phyloP scores from a whole-genome alignment of 2,113 vertebrate species.

The Cavia aperea region DNA sequence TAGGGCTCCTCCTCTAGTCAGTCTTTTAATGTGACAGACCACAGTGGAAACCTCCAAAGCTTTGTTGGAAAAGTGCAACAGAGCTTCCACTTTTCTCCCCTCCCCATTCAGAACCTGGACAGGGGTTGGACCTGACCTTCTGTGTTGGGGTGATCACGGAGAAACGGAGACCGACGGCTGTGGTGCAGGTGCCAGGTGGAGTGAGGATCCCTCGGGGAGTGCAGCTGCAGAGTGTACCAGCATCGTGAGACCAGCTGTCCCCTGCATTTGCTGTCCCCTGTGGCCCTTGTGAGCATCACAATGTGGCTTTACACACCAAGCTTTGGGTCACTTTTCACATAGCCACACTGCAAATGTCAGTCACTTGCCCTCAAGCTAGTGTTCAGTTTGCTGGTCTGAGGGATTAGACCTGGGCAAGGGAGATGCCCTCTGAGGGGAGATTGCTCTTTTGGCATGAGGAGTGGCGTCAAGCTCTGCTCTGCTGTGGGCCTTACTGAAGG shows the following conservation, averaged over 20 bases:
- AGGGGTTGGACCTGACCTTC: rapidly evolving
- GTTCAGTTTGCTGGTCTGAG: neutral
- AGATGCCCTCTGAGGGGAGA: neutral
- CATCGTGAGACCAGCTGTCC: neutral
- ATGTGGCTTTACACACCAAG: neutral
- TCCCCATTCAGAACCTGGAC: neutral
- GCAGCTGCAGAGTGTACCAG: neutral
- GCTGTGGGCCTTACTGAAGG: neutral
- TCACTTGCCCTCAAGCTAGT: neutral
- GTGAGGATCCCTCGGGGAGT: neutral
- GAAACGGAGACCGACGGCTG: neutral
- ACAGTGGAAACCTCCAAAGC: neutral
- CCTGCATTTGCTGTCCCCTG: neutral
- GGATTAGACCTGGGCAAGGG: neutral
- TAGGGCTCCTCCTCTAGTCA: neutral
- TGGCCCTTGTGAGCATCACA: neutral
- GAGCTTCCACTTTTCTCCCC: neutral
- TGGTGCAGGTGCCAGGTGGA: neutral
- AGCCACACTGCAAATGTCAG: neutral
- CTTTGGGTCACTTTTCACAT: neutral
- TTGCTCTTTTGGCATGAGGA: neutral
- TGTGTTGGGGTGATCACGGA: neutral
- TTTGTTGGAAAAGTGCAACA: too few species aligned
- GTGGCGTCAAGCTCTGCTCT: neutral
- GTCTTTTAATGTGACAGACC: neutral